Evolutionary conservation across 2,113 vertebrate genomes (phyloP).

Genomic region (Paramisgurnus dabryanus): DNA sequence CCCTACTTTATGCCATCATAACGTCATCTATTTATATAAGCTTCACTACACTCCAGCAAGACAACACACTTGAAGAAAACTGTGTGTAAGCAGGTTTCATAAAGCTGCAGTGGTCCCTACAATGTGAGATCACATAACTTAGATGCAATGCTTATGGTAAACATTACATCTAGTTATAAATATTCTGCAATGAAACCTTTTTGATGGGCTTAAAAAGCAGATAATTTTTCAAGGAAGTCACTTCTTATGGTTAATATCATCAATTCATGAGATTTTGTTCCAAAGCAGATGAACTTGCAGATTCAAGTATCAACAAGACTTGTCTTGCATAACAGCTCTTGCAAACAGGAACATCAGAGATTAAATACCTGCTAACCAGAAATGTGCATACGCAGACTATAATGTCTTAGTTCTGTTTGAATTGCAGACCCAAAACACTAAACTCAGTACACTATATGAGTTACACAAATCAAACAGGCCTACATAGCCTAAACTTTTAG

Average conservation of each 20-base stretch:
- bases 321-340: conserved; percentile 27
- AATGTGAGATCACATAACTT: not conserved
- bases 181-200: conserved; percentile 5
- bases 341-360: conserved; percentile 13
- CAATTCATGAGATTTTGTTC: not conserved
- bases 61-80: not conserved
- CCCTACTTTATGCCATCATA: too few species aligned
- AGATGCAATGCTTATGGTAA: not conserved
- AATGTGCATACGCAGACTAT: not conserved
- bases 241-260: not conserved
- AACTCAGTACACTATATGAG: not conserved
- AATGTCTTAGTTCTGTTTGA: not conserved
- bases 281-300: conserved; percentile 11
- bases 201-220: not conserved
- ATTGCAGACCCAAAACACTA: not conserved
- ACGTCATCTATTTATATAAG: too few species aligned
- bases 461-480: not conserved
- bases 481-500: not conserved
- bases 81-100: too few species aligned
- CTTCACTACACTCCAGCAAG: too few species aligned
- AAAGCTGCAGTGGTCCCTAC: too few species aligned
- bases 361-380: not conserved
- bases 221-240: not conserved
- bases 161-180: not conserved
- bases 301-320: conserved; percentile 27